Evolutionary conservation across 2,888 invertebrate species (phyloP), one percentile per base, ranked within the genome.

Genomic region (Yponomeuta evonymella): DNA sequence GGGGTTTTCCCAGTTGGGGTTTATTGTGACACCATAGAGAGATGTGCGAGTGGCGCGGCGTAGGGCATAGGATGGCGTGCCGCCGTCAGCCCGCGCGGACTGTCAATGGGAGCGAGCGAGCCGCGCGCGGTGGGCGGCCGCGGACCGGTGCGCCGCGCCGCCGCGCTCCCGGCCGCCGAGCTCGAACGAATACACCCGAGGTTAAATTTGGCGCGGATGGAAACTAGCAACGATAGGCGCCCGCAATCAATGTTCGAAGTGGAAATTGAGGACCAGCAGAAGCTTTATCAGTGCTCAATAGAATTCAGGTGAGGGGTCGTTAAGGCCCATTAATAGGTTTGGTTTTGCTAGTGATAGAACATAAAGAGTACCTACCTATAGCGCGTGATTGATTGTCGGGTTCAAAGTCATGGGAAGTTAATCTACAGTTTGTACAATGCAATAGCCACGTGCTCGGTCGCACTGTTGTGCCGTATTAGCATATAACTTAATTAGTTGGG

Each of bases 161-260:
- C 74, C 78, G 77, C 77, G 43, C 33, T 33, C 33, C 51, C 29
- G 77, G 76, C 77, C 76, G 76, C 71, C 72, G 72, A 72, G 71
- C 72, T 74, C 73, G 73, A 33, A 12, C 69, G 69, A 65, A 15
- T 12, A 5, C 69, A n/a, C 43, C 65, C 71, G 71, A 70, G 85
- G 90, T 85, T 91, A 88, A 88, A 89, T 90, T 91, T 90, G 90
- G 90, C 90, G 88, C 90, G 89, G 88, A 90, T 87, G 81, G 86
- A 84, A 87, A 86, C 86, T 83, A 84, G 43, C 43, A 33, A 33
- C 33, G 33, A 0, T 43, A 6, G 43, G 43, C 43, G 43, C 43
- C 43, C 78, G 88, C 86, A 90, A 91, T 91, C 91, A 88, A 91
- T 91, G 90, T 83, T 89, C 82, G 83, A 86, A 83, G 83, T 84